Evolutionary conservation across 2,113 vertebrate genomes (phyloP).

Genomic region (Hyperopisus bebe): DNA sequence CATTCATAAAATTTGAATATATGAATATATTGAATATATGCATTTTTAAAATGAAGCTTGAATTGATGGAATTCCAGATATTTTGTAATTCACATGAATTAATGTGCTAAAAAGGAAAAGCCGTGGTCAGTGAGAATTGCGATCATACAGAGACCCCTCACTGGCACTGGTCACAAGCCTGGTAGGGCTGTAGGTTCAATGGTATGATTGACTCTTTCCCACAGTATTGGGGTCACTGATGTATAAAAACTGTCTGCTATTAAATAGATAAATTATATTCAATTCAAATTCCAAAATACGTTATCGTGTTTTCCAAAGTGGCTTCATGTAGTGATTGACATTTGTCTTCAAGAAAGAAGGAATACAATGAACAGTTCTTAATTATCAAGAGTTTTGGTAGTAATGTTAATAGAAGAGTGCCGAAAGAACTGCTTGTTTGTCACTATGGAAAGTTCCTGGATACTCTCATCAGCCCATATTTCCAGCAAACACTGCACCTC

Average conservation of each 20-base stretch:
- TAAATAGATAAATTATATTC: slow-evolving; percentile 21
- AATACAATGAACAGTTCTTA: not conserved
- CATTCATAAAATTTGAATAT: not conserved
- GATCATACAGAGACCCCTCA: not conserved
- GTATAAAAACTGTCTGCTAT: not conserved
- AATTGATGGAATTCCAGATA: not conserved
- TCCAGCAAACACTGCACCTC: not conserved
- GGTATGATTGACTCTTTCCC: not conserved
- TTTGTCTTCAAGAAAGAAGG: not conserved
- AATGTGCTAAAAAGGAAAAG: not conserved
- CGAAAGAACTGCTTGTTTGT: not conserved
- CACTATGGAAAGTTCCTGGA: not conserved
- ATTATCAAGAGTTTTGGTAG: not conserved
- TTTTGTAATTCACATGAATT: not conserved
- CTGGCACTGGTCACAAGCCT: not conserved
- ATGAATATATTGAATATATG: not conserved
- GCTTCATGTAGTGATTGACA: not conserved
- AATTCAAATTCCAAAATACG: not conserved
- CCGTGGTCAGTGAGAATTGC: not conserved
- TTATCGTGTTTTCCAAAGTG: not conserved
- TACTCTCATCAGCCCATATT: not conserved
- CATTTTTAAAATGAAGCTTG: not conserved
- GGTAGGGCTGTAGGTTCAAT: not conserved
- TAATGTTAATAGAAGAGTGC: not conserved
- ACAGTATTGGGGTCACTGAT: not conserved